Conservation (phyloP, 2,888 invertebrate genomes). For the Agrotis segetum region DNA sequence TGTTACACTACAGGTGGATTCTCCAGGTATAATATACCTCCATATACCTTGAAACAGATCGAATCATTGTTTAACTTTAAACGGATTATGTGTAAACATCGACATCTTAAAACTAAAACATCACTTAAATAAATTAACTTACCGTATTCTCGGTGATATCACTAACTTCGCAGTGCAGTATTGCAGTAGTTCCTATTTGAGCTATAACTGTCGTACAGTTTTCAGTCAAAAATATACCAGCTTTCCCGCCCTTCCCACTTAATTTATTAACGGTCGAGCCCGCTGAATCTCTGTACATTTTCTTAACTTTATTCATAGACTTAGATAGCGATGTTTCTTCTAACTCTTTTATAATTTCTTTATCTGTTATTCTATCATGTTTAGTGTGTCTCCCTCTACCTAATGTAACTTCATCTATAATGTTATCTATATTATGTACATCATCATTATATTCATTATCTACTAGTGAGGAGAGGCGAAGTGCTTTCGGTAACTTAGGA, state of each 20-base stretch:
- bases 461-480: conserved; percentile 78
- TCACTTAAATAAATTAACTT: conserved; percentile 69
- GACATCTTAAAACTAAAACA: background rate
- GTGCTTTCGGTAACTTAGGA: conserved; percentile 84
- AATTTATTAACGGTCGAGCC: conserved; percentile 84
- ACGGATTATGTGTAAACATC: background rate
- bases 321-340: conserved; percentile 80
- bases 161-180: conserved; percentile 92
- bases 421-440: conserved; percentile 84
- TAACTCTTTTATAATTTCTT: conserved; percentile 80
- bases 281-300: conserved; percentile 89
- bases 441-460: conserved; percentile 80
- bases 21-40: too few species aligned
- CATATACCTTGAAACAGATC: too few species aligned
- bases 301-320: conserved; percentile 86
- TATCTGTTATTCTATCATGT: conserved; percentile 75
- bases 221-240: conserved; percentile 91
- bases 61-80: background rate
- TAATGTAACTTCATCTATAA: conserved; percentile 77
- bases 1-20: too few species aligned
- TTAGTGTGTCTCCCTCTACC: conserved; percentile 76
- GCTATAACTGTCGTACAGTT: conserved; percentile 92
- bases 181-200: conserved; percentile 92
- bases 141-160: conserved; percentile 92
- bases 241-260: conserved; percentile 81